These are phyloP conservation scores for Lycodopsis pacificus DNA, from an alignment of 2,797 vertebrate genomes.

Conservation along the genomic window DNA sequence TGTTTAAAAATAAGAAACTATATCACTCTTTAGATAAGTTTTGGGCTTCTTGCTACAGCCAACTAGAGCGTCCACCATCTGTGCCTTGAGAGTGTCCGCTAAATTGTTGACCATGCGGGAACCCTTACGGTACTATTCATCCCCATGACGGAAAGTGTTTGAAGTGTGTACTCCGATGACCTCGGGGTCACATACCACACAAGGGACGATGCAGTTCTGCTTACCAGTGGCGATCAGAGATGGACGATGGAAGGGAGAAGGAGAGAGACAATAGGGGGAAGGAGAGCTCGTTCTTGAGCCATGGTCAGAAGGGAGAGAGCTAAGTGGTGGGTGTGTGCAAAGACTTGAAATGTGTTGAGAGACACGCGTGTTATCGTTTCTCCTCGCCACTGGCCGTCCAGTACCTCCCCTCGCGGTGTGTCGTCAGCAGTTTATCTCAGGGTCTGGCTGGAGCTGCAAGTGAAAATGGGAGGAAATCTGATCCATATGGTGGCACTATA, in stretches of 20 bases:
- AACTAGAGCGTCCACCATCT: constrained; percentile 47
- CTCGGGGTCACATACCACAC: constrained; percentile 76
- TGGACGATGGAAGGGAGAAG: constrained; percentile 30
- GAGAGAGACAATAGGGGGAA: constrained; percentile 44
- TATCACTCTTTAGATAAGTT: background rate
- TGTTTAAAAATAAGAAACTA: background rate
- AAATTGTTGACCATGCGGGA: constrained; percentile 45
- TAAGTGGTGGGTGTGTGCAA: constrained; percentile 68
- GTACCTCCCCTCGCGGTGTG: constrained; percentile 78
- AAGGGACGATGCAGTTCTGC: constrained; percentile 74
- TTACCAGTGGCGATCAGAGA: constrained; percentile 62
- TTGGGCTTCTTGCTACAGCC: constrained; percentile 4
- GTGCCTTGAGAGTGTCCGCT: constrained; percentile 38
- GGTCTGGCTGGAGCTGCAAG: constrained; percentile 75
- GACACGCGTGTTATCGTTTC: constrained; percentile 85
- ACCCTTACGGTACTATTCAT: constrained; percentile 55
- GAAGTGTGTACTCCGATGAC: constrained; percentile 78
- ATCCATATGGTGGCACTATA: constrained; percentile 83
- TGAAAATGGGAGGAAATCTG: constrained; percentile 80
- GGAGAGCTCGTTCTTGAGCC: constrained; percentile 56
- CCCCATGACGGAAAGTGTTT: constrained; percentile 63
- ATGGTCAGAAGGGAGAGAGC: constrained; percentile 68
- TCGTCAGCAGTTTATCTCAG: constrained; percentile 80
- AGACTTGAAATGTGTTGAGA: constrained; percentile 80
- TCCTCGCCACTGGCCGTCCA: constrained; percentile 73